A percentile compares a stretch with the other conserved stretches of the same genome.
Evolutionary conservation across 1,140 invertebrate genomes (phyloP).

Genomic region (Radopholus similis): DNA sequence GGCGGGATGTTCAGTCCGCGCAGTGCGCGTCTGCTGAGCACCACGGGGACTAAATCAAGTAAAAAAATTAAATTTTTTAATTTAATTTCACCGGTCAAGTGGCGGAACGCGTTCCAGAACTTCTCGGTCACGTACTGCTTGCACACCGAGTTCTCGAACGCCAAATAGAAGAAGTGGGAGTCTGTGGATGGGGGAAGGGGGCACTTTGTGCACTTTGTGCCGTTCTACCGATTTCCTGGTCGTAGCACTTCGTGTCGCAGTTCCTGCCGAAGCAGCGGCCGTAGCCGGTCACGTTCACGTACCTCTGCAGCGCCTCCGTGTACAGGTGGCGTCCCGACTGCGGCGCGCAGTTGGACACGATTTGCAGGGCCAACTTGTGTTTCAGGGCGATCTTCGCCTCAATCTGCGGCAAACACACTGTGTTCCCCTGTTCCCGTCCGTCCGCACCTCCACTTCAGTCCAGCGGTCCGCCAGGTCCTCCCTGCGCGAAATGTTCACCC

Average conservation of each 20-base stretch:
- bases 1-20: constrained; percentile 18
- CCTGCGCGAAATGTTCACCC: neutral
- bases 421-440: neutral
- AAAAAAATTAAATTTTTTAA: no score
- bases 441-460: constrained; percentile 15
- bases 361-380: constrained; percentile 6
- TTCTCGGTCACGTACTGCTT: constrained; percentile 61
- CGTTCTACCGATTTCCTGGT: constrained; percentile 3
- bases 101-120: constrained; percentile 30
- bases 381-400: constrained; percentile 6
- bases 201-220: neutral
- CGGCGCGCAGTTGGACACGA: constrained; percentile 16
- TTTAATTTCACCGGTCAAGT: no score
- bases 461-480: constrained; percentile 10
- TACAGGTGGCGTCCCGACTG: constrained; percentile 11
- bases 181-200: constrained; percentile 9
- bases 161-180: constrained; percentile 51
- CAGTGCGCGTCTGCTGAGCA: constrained; percentile 12
- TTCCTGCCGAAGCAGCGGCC: constrained; percentile 4
- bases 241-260: constrained; percentile 10
- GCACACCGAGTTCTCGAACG: constrained; percentile 61
- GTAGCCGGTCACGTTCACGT: constrained; percentile 7
- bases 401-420: neutral
- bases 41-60: no score
- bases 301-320: constrained; percentile 1